These are phyloP conservation scores for Megathymus violae DNA, from an alignment of 1,140 invertebrate genomes.

Conservation along the genomic window DNA sequence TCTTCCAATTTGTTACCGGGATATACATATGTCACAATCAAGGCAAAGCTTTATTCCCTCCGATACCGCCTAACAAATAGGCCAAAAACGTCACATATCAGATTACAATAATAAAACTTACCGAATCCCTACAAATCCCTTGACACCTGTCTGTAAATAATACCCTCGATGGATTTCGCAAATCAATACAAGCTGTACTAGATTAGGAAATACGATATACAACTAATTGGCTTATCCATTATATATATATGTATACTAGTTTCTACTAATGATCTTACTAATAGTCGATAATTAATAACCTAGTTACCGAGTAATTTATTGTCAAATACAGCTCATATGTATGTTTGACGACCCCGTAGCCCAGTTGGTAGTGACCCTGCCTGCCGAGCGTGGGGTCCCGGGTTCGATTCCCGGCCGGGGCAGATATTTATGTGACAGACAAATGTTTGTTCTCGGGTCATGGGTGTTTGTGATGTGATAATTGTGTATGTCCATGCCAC, in stretches of 20 bases:
- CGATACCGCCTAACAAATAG: neutral
- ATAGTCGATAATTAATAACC: no score
- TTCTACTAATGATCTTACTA: no score
- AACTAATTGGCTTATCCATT: neutral
- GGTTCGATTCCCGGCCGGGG: no score
- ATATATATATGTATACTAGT: neutral
- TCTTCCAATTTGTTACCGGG: neutral
- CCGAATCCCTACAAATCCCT: constrained; percentile 1
- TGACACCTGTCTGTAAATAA: neutral
- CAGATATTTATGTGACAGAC: no score
- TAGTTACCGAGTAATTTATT: no score
- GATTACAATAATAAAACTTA: constrained; percentile 3
- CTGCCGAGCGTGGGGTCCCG: no score
- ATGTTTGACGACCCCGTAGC: no score
- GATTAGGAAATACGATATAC: neutral
- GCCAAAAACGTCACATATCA: neutral
- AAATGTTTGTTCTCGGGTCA: no score
- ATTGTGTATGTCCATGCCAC: no score
- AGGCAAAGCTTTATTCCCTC: neutral
- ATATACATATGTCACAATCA: neutral
- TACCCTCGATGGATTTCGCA: constrained; percentile 9
- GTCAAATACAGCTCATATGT: no score
- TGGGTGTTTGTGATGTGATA: no score
- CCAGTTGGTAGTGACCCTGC: no score
- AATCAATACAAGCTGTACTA: constrained; percentile 5